Conservation (phyloP, 2,797 vertebrate genomes). For the Zalophus californianus region DNA sequence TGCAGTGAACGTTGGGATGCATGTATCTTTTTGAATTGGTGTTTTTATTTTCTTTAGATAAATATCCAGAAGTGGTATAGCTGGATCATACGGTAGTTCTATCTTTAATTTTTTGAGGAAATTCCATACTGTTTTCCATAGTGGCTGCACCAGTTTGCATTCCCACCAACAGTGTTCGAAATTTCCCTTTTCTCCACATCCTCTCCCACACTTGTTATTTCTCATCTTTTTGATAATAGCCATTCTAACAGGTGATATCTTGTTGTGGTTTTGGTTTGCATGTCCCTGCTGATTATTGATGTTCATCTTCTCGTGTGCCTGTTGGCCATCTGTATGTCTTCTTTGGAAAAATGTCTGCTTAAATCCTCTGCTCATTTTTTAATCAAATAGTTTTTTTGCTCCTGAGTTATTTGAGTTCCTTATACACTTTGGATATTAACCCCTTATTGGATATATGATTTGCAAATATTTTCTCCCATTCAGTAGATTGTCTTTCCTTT, state of each 20-base stretch:
- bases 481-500: neutral
- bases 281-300: neutral
- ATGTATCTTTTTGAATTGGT: neutral
- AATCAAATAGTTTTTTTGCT: neutral
- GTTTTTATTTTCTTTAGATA: neutral
- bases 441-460: neutral
- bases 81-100: neutral
- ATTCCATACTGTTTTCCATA: neutral
- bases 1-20: neutral
- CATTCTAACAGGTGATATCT: neutral
- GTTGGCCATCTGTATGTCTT: neutral
- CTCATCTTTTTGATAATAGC: neutral
- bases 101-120: neutral
- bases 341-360: neutral
- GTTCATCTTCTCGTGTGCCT: neutral
- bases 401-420: neutral
- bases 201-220: neutral
- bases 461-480: neutral
- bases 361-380: neutral
- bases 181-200: neutral
- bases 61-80: neutral
- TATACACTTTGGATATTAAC: neutral
- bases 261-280: neutral
- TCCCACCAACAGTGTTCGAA: neutral
- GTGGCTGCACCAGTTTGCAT: neutral